Conservation (phyloP, 2,888 invertebrate genomes). For the Ditylenchus weischeri region DNA sequence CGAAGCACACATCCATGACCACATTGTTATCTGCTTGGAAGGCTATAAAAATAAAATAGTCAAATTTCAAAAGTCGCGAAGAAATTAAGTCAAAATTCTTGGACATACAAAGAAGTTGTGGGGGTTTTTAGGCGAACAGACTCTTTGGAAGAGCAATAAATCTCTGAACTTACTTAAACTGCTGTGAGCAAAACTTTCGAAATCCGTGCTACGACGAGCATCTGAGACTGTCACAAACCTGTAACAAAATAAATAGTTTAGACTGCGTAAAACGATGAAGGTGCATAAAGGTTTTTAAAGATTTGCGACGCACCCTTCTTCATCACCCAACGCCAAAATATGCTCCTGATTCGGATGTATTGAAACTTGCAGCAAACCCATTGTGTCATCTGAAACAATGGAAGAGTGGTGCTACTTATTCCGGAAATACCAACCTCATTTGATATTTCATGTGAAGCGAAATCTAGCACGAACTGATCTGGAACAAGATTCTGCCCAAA, state of each 20-base stretch:
- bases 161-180: too few species aligned
- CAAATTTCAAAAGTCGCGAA: not conserved
- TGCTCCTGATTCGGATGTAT: constrained; percentile 20
- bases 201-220: too few species aligned
- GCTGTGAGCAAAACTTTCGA: too few species aligned
- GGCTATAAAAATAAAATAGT: constrained; percentile 3
- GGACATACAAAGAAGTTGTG: not conserved
- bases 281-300: too few species aligned
- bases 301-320: constrained; percentile 12
- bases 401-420: not conserved
- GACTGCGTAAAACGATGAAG: too few species aligned
- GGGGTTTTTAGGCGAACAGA: too few species aligned
- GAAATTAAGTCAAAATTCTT: too few species aligned
- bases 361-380: constrained; percentile 24
- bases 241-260: too few species aligned
- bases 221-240: too few species aligned
- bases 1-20: constrained; percentile 21
- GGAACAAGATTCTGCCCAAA: constrained; percentile 13
- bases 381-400: constrained; percentile 9
- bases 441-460: constrained; percentile 1
- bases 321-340: constrained; percentile 21
- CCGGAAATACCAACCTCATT: constrained; percentile 8
- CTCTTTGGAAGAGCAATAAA: too few species aligned
- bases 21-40: constrained; percentile 14
- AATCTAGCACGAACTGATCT: constrained; percentile 17